These are phyloP conservation scores for Acanthiza pusilla DNA, from an alignment of 2,797 vertebrate species.

Conservation along the genomic window DNA sequence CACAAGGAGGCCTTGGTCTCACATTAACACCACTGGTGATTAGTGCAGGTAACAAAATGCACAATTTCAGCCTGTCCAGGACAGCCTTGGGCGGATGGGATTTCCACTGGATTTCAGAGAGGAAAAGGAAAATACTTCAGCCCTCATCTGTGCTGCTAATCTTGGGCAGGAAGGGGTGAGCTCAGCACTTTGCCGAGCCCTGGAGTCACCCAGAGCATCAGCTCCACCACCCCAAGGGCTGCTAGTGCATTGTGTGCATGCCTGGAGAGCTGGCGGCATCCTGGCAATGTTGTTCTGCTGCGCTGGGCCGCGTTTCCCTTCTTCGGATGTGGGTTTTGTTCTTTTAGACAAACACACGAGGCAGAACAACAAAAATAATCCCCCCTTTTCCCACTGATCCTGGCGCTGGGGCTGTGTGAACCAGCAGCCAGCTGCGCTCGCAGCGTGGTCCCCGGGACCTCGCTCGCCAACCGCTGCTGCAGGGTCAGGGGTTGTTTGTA, in stretches of 20 bases:
- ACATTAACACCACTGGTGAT: fast-evolving
- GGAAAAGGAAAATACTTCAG: background rate
- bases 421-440: slow-evolving; percentile 19
- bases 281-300: background rate
- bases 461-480: background rate
- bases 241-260: background rate
- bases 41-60: background rate
- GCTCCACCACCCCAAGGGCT: background rate
- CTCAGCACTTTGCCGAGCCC: background rate
- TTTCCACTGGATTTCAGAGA: background rate
- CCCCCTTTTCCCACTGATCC: background rate
- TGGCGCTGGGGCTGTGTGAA: background rate
- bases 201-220: background rate
- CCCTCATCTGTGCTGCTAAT: background rate
- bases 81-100: fast-evolving
- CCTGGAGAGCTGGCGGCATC: background rate
- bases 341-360: slow-evolving; percentile 21
- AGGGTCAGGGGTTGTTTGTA: background rate
- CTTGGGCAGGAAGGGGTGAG: slow-evolving; percentile 8
- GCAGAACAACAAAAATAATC: slow-evolving; percentile 15
- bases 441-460: background rate
- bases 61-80: background rate
- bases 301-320: background rate
- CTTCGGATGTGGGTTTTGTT: slow-evolving; percentile 34
- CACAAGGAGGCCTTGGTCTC: background rate